A percentile compares a stretch with the other conserved stretches of the same genome.
Conservation (phyloP, 2,888 invertebrate genomes). For the Drosophila leonis region DNA sequence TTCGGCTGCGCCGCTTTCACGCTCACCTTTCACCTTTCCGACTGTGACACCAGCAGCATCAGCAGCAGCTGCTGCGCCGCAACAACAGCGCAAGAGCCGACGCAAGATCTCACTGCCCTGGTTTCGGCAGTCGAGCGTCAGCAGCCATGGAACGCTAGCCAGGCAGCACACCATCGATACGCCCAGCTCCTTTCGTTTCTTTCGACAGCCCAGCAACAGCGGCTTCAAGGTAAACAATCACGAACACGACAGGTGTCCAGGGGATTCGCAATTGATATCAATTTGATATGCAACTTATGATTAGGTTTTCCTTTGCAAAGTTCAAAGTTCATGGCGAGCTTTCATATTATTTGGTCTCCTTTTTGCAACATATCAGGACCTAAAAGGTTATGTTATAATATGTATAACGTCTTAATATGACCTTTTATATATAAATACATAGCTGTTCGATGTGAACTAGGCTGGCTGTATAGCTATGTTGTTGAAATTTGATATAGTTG, state of each 20-base stretch:
- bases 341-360: background rate
- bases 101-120: conserved; percentile 95
- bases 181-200: conserved; percentile 93
- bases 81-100: conserved; percentile 89
- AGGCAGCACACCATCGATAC: conserved; percentile 96
- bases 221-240: conserved; percentile 84
- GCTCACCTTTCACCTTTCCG: conserved; percentile 76
- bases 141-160: conserved; percentile 89
- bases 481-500: no score
- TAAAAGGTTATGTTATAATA: background rate
- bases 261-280: conserved; percentile 5
- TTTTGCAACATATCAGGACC: no score
- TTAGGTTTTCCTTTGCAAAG: background rate
- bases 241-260: conserved; percentile 1
- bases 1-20: conserved; percentile 34
- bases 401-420: background rate
- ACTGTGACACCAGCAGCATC: conserved; percentile 51
- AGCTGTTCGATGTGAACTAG: background rate
- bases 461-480: background rate
- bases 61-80: conserved; percentile 83
- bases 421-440: background rate
- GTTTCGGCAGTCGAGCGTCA: conserved; percentile 93
- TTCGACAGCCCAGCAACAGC: conserved; percentile 87
- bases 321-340: conserved; percentile 5
- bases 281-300: conserved; percentile 9